A percentile compares a stretch with the other conserved stretches of the same genome.
phyloP scores from a whole-genome alignment of 2,113 vertebrate genomes.

The Dendrocopos noguchii region DNA sequence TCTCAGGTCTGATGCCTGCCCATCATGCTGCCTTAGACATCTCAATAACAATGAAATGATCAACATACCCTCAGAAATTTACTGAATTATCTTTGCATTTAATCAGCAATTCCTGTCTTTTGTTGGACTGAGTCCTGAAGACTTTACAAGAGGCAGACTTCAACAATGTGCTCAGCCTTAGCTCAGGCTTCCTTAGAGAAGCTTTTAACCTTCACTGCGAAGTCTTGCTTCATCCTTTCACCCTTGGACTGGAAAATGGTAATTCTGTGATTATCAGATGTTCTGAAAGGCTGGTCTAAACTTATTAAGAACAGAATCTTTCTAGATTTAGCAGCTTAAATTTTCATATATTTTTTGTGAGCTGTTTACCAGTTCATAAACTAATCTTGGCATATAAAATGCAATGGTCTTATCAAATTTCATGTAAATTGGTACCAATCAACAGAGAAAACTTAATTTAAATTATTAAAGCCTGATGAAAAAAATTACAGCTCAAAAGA shows the following conservation, averaged over 20 bases:
- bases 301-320: neutral
- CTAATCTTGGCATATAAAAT: neutral
- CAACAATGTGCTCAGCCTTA: neutral
- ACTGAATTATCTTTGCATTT: neutral
- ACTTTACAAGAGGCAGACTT: neutral
- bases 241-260: neutral
- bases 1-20: neutral
- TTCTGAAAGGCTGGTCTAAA: neutral
- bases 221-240: neutral
- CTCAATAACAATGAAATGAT: neutral
- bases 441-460: neutral
- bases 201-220: neutral
- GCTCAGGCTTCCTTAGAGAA: neutral
- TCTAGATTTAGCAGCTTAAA: neutral
- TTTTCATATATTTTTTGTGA: neutral
- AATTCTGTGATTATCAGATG: neutral
- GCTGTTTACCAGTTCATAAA: neutral
- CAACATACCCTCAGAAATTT: neutral
- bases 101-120: neutral
- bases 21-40: neutral
- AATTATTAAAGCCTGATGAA: neutral
- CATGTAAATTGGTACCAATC: neutral
- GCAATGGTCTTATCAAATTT: neutral
- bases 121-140: neutral
- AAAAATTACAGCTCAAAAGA: neutral